Evolutionary conservation across 2,888 invertebrate species (phyloP), one percentile per base, ranked within the genome.

Genomic region (Baccha elongata): DNA sequence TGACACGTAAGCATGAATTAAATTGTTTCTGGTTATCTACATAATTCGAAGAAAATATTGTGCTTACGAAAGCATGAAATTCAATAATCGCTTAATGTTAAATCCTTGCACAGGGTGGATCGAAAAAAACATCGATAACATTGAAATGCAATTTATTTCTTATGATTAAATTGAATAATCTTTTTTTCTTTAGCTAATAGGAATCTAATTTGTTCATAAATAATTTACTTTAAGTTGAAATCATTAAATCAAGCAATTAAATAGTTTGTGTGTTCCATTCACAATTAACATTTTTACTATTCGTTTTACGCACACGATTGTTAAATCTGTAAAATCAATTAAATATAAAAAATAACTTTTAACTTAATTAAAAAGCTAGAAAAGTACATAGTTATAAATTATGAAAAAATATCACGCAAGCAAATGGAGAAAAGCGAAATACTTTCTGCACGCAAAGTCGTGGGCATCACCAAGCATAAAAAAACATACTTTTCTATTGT

Each of bases 361-460:
- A 6, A 23, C 29, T 44, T 60, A 60, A 60, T 60, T 60, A 60
- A 60, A 44, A 32, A 4, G 8, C 8, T 17, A 15, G n/a, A 58
- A 23, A 29, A 11, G 13, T 3, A 40, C 15, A 32, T 32, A n/a
- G n/a, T n/a, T n/a, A n/a, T 23, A 8, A 17, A 44, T 29, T 60
- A 44, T 29, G 44, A 15, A 3, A 19, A 17, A n/a, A 60, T 8
- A 21, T 10, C 60, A 60, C 60, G 60, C 60, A 44, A 60, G 21
- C 29, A 19, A 19, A 26, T 44, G 60, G 60, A 44, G 44, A 13
- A 40, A 40, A 40, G 5, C 13, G 1, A 1, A n/a, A 35, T 13
- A n/a, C n/a, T 40, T 13, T 13, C n/a, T 19, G 17, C 60, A 60
- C 42, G 42, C 29, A n/a, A 3, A 55, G 35, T 37, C n/a, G 35